Percentiles rank a stretch among this genome's conserved stretches.
phyloP scores from a whole-genome alignment of 2,113 vertebrate species.

The Halcyon senegalensis region DNA sequence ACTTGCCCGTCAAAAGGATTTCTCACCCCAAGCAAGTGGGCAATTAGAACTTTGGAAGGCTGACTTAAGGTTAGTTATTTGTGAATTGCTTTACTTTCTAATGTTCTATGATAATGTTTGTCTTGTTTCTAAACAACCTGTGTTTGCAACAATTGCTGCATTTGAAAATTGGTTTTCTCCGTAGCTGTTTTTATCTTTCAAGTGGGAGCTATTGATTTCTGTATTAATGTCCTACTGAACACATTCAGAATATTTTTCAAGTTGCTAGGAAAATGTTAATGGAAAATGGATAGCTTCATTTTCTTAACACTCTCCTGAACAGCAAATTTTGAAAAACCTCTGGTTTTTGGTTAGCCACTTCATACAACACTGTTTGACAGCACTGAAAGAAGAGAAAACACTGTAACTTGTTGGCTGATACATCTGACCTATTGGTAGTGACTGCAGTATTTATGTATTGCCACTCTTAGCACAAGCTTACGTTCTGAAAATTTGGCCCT shows the following conservation, averaged over 20 bases:
- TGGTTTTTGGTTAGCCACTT: not conserved
- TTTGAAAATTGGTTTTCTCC: not conserved
- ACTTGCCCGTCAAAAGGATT: not conserved
- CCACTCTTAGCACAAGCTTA: not conserved
- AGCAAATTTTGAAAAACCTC: not conserved
- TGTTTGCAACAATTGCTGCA: not conserved
- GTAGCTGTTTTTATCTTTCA: not conserved
- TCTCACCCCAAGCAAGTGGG: not conserved
- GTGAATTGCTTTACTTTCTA: not conserved
- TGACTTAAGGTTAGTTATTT: not conserved
- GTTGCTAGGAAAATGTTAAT: not conserved
- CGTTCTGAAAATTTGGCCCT: not conserved
- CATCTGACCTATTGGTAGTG: not conserved
- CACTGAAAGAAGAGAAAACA: not conserved
- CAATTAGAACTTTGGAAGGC: not conserved
- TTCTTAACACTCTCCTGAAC: not conserved
- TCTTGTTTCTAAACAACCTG: not conserved
- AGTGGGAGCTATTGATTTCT: not conserved
- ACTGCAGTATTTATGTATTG: not conserved
- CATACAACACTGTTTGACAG: not conserved
- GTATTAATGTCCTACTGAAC: not conserved
- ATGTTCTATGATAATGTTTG: not conserved
- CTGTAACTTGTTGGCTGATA: not conserved
- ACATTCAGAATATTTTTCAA: not conserved
- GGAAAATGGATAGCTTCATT: not conserved